Evolutionary conservation across 1,140 invertebrate genomes (phyloP).

Genomic region (Yoshiicerus persimilis): DNA sequence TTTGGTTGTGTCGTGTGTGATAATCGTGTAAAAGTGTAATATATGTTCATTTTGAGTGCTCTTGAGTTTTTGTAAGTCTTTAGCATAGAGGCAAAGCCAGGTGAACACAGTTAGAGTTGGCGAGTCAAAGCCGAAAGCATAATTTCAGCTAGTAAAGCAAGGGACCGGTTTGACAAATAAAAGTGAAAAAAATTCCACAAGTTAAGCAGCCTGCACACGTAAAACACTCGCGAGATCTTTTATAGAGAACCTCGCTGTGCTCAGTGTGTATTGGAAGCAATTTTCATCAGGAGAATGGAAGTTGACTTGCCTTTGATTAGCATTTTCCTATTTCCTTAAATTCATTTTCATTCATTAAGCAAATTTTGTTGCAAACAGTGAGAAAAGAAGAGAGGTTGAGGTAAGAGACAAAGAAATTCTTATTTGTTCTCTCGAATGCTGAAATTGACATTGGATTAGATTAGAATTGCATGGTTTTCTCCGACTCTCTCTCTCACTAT

Average conservation of each 20-base stretch:
- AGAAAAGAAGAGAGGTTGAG: not conserved
- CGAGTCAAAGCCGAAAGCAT: not conserved
- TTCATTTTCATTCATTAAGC: constrained; percentile 10
- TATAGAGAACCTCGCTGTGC: not conserved
- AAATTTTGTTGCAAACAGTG: not conserved
- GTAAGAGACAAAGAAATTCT: not conserved
- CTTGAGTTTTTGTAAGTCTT: not conserved
- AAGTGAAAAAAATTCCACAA: constrained; percentile 1
- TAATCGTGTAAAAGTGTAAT: not conserved
- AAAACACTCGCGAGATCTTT: not conserved
- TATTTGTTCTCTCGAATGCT: not conserved
- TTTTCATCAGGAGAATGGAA: not conserved
- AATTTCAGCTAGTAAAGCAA: not conserved
- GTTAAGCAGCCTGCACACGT: not conserved
- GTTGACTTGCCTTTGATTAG: not conserved
- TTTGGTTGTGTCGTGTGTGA: not conserved
- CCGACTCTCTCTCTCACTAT: not conserved
- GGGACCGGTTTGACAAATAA: constrained; percentile 15
- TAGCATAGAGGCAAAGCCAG: not conserved
- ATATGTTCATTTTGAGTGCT: not conserved
- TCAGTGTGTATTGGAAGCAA: not conserved
- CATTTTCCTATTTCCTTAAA: not conserved
- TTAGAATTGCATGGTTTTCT: not conserved
- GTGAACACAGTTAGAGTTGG: not conserved
- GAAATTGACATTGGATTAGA: constrained; percentile 6